These are phyloP conservation scores for Tolypeutes matacus DNA, from an alignment of 2,797 vertebrate species.

Conservation along the genomic window DNA sequence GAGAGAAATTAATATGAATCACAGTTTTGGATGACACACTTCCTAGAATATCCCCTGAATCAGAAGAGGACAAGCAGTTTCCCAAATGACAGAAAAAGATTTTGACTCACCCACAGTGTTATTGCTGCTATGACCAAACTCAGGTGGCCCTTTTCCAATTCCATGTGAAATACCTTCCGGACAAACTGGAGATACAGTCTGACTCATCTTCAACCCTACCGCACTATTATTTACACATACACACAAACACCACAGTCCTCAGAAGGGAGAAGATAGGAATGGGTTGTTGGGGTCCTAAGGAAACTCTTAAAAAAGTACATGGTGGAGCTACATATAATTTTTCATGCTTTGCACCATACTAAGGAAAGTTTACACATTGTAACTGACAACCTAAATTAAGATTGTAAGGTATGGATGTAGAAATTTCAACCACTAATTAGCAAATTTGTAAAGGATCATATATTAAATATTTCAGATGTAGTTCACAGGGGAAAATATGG, in stretches of 20 bases:
- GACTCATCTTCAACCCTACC: neutral
- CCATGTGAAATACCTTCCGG: neutral
- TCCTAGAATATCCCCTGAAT: neutral
- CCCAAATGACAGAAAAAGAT: neutral
- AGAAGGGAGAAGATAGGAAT: neutral
- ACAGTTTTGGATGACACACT: neutral
- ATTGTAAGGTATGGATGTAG: neutral
- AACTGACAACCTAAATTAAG: neutral
- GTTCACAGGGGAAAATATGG: neutral
- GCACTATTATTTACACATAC: too few species aligned
- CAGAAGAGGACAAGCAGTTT: neutral
- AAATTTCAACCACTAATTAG: neutral
- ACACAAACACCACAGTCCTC: neutral
- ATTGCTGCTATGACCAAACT: neutral
- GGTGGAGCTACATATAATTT: neutral
- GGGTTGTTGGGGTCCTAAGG: neutral
- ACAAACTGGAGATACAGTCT: rapidly evolving
- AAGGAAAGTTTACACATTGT: neutral
- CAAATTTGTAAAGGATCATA: neutral
- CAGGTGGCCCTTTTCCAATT: neutral
- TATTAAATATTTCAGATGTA: neutral
- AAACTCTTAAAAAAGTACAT: neutral
- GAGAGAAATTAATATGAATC: neutral
- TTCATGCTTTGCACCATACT: neutral
- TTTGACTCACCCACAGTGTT: neutral